Evolutionary conservation across 2,113 vertebrate species (phyloP).

Genomic region (Pungitius pungitius): DNA sequence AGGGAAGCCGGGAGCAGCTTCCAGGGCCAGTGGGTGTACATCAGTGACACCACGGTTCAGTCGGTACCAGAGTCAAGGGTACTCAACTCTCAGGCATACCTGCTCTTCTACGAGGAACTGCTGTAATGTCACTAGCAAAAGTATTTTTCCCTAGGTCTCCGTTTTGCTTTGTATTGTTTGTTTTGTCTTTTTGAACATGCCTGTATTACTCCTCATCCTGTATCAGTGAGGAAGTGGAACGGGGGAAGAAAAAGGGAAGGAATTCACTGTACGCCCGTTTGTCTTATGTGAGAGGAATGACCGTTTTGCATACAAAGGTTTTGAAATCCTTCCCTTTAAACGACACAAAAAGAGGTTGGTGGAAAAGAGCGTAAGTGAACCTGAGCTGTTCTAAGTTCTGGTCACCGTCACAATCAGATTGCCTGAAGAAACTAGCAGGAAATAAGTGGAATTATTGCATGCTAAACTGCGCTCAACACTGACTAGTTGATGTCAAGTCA

Average conservation of each 20-base stretch:
- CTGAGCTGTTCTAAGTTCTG: constrained; percentile 12
- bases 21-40: constrained; percentile 92
- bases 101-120: constrained; percentile 97
- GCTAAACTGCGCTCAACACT: constrained; percentile 47
- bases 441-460: constrained; percentile 54
- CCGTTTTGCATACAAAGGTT: background rate
- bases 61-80: constrained; percentile 93
- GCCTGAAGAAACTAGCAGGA: constrained; percentile 34
- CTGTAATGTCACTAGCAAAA: constrained; percentile 56
- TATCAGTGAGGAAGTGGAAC: constrained; percentile 11
- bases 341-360: background rate
- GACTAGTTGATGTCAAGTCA: constrained; percentile 44
- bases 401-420: constrained; percentile 9
- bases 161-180: constrained; percentile 15
- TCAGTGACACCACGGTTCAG: constrained; percentile 93
- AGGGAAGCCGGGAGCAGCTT: constrained; percentile 82
- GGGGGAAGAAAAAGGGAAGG: constrained; percentile 31
- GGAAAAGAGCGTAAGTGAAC: constrained; percentile 21
- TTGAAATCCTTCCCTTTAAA: constrained; percentile 17
- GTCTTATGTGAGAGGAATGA: constrained; percentile 23
- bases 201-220: constrained; percentile 25
- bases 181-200: constrained; percentile 15
- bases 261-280: constrained; percentile 17
- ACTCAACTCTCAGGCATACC: constrained; percentile 95
- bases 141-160: constrained; percentile 17